A percentile compares a stretch with the other conserved stretches of the same genome.
Conservation (phyloP, 2,113 vertebrate genomes). For the Chrysochloris asiatica region DNA sequence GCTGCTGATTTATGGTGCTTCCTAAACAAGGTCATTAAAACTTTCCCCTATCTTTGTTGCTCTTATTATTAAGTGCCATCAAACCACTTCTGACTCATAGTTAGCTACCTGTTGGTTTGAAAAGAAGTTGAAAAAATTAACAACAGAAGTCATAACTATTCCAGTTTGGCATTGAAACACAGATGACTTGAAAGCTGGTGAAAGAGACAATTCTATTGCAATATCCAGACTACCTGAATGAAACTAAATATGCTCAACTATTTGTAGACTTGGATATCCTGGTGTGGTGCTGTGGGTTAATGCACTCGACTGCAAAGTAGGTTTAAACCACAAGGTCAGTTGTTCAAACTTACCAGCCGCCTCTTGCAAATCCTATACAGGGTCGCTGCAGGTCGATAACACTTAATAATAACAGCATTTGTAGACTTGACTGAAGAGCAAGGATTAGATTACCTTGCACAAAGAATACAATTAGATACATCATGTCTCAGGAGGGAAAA, state of each 20-base stretch:
- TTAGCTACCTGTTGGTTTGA: neutral
- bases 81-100: no score
- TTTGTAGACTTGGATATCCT: neutral
- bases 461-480: constrained; percentile 34
- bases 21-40: neutral
- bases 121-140: neutral
- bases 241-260: neutral
- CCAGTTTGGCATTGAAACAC: neutral
- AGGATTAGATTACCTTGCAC: constrained; percentile 4
- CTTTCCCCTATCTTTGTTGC: neutral
- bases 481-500: neutral
- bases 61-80: no score
- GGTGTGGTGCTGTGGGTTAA: no score
- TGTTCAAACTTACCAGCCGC: no score
- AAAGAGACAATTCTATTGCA: neutral
- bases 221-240: neutral
- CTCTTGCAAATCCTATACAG: no score
- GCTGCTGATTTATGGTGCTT: neutral
- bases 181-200: neutral
- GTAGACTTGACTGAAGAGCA: neutral
- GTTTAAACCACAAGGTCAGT: no score
- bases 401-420: no score
- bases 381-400: no score
- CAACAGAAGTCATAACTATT: neutral
- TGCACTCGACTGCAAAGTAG: no score